phyloP scores from a whole-genome alignment of 37 sponge, comb jelly and placozoan species.

The Axinella damicornis region DNA sequence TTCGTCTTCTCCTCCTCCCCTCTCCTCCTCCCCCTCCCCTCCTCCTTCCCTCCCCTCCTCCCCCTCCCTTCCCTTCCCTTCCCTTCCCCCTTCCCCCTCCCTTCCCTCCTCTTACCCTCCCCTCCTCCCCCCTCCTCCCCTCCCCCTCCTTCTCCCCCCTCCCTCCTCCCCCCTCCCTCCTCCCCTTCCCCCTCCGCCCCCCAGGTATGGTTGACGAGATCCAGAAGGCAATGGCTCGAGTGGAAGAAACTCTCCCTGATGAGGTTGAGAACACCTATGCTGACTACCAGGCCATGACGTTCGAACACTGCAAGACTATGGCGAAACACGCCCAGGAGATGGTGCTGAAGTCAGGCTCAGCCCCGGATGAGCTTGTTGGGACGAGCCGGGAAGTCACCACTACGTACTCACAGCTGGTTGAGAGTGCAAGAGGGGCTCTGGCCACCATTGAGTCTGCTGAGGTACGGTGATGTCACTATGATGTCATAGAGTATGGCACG shows the following conservation, averaged over 20 bases:
- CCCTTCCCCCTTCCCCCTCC: too few species aligned
- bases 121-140: too few species aligned
- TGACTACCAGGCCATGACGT: conserved; percentile 79
- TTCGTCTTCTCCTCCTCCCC: too few species aligned
- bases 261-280: conserved; percentile 63
- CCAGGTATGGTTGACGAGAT: conserved; percentile 78
- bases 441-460: conserved; percentile 66
- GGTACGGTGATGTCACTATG: too few species aligned
- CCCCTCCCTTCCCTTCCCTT: too few species aligned
- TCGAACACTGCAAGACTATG: conserved; percentile 68
- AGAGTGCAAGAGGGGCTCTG: conserved; percentile 73
- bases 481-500: too few species aligned
- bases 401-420: conserved; percentile 65
- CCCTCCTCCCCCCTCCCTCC: not conserved
- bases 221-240: conserved; percentile 50
- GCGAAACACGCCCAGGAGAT: conserved; percentile 79
- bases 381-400: conserved; percentile 50
- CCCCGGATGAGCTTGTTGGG: conserved; percentile 20
- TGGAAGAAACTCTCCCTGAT: conserved; percentile 30
- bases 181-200: not conserved
- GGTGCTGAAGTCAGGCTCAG: conserved; percentile 39
- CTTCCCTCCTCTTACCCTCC: too few species aligned
- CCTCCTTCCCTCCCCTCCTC: too few species aligned
- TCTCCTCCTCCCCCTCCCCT: too few species aligned
- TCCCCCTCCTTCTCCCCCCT: too few species aligned